phyloP scores from a whole-genome alignment of 1,140 invertebrate genomes.

The Calliphora vicina region DNA sequence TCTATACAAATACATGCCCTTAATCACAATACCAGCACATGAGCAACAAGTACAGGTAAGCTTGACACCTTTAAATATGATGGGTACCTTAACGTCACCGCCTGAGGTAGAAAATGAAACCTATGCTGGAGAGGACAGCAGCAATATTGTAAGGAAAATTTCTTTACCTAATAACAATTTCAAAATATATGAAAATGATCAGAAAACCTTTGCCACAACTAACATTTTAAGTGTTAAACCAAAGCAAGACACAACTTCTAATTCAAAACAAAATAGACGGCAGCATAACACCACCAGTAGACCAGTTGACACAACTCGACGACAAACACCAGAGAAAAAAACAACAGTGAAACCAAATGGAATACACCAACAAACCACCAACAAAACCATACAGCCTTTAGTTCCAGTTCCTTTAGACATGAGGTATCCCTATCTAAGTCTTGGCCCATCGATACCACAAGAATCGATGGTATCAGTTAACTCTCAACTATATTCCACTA shows the following conservation, averaged over 20 bases:
- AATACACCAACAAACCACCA: too few species aligned
- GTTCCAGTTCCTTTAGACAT: too few species aligned
- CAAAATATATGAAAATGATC: background rate
- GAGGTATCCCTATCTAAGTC: too few species aligned
- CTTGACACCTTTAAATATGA: constrained; percentile 41
- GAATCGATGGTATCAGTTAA: too few species aligned
- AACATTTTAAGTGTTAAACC: background rate
- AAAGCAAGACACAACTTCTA: background rate
- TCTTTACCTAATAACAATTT: background rate
- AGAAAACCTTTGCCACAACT: background rate
- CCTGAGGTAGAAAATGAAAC: background rate
- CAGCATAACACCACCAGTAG: too few species aligned
- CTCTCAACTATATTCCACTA: too few species aligned
- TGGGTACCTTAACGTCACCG: background rate
- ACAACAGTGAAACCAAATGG: too few species aligned
- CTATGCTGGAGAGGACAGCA: background rate
- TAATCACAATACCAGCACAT: constrained; percentile 46
- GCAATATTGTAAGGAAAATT: background rate
- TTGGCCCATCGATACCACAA: too few species aligned
- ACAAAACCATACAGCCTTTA: too few species aligned
- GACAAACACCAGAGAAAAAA: too few species aligned
- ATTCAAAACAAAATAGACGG: too few species aligned
- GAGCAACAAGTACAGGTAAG: constrained; percentile 44
- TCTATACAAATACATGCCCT: constrained; percentile 38
- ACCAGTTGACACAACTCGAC: too few species aligned